Evolutionary conservation across 2,888 invertebrate species (phyloP), one percentile per base, ranked within the genome.

Genomic region (Andrena marginata): DNA sequence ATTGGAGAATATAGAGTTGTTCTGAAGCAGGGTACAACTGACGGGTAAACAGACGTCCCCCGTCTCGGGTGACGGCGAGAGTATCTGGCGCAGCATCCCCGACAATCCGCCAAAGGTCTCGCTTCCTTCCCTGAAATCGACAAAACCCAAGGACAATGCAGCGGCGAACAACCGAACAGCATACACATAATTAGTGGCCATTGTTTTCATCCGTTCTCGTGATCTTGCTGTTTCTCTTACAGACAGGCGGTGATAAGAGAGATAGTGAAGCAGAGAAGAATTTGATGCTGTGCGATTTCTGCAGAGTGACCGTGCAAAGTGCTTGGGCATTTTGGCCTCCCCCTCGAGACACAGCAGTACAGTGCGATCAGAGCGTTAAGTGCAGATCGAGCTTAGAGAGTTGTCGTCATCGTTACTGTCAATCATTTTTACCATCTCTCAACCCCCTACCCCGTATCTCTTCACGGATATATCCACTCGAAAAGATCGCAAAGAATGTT

Each of bases 51-150:
- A 87, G 59, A 83, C 77, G 42, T 93, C 93, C 23, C 89, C 91
- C 77, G 89, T 91, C 87, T 93, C 93, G 74, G 94, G 92, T 70
- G 93, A 92, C 26, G 94, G 94, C 72, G 94, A 94, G 26, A 94
- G 91, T 80, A 94, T 94, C 82, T 94, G 94, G 70, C 94, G 93
- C 83, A 94, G 92, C 94, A 94, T 94, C 84, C 94, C 94, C 42
- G 94, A 94, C 73, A 94, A 92, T 88, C 94, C 94, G 72, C 94
- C 94, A 77, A 94, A 93, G 70, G 92, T 92, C 82, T 93, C 94
- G 81, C 90, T 90, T 82, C 72, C 86, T 77, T 93, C 93, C 91
- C 94, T 94, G 93, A 89, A 94, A 93, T 92, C 89, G 92, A 92
- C 90, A 93, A 92, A 92, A 93, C 89, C 91, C 91, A 91, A 92